These are phyloP conservation scores for Artemia sinica DNA, from an alignment of 2,888 invertebrate species.

Conservation along the genomic window DNA sequence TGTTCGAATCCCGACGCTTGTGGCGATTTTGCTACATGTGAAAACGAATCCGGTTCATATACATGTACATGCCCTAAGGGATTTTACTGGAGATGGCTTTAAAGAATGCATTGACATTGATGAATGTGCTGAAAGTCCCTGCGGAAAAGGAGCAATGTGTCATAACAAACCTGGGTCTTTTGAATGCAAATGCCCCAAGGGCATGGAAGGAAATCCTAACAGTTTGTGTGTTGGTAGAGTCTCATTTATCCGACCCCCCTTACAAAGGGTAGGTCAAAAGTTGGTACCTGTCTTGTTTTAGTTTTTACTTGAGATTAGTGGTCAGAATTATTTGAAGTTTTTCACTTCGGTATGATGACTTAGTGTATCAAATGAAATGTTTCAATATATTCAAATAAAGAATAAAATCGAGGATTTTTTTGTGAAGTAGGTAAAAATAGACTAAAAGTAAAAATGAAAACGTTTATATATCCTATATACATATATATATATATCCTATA, in stretches of 20 bases:
- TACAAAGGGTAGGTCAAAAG: not conserved
- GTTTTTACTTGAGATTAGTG: not conserved
- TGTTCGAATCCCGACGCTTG: slow-evolving; percentile 53
- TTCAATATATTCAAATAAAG: too few relatives aligned
- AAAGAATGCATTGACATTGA: slow-evolving; percentile 53
- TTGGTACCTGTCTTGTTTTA: not conserved
- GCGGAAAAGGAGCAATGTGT: slow-evolving; percentile 45
- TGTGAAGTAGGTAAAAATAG: too few relatives aligned
- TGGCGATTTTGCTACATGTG: slow-evolving; percentile 58
- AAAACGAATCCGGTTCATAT: slow-evolving; percentile 58
- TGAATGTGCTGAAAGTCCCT: slow-evolving; percentile 39
- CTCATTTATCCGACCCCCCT: not conserved
- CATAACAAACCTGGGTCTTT: slow-evolving; percentile 59
- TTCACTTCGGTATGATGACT: too few relatives aligned
- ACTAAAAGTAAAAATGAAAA: too few relatives aligned
- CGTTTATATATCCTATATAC: too few relatives aligned
- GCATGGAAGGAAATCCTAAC: slow-evolving; percentile 60
- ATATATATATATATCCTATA: too few relatives aligned
- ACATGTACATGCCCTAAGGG: slow-evolving; percentile 69
- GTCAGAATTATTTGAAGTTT: too few relatives aligned
- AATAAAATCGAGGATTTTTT: too few relatives aligned
- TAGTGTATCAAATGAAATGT: too few relatives aligned
- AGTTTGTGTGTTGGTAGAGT: slow-evolving; percentile 51
- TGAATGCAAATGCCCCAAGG: slow-evolving; percentile 62
- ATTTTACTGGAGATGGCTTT: slow-evolving; percentile 58